These are phyloP conservation scores for Tetropium fuscum DNA, from an alignment of 2,888 invertebrate genomes.

Conservation along the genomic window DNA sequence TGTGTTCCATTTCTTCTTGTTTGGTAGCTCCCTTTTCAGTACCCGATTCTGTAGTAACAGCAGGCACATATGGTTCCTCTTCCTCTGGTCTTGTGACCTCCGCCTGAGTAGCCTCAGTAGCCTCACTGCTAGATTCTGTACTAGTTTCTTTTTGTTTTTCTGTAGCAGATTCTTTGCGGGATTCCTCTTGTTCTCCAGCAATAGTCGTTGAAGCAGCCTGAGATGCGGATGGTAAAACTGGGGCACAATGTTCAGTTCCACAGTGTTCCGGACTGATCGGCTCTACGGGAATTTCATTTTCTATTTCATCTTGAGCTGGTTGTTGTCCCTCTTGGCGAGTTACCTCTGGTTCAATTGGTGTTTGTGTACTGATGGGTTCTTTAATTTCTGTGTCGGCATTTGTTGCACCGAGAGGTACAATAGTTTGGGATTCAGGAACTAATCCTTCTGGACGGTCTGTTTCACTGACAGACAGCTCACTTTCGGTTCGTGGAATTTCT, in stretches of 20 bases:
- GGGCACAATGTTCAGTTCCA: slow-evolving; percentile 34
- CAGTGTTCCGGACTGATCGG: slow-evolving; percentile 34
- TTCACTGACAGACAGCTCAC: not conserved
- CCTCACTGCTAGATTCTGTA: no score
- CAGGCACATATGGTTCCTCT: no score
- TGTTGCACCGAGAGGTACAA: not conserved
- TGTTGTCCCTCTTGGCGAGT: slow-evolving; percentile 8
- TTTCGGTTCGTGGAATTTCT: not conserved
- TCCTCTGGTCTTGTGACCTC: no score
- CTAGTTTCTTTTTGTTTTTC: no score
- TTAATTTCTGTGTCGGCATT: not conserved
- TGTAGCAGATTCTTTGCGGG: no score
- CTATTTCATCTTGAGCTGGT: slow-evolving; percentile 17
- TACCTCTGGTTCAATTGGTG: not conserved
- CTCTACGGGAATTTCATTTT: slow-evolving; percentile 19
- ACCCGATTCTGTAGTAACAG: no score
- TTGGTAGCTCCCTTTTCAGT: no score
- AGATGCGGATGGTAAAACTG: slow-evolving; percentile 5
- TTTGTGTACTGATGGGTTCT: slow-evolving; percentile 4
- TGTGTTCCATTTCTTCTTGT: no score
- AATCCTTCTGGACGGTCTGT: not conserved
- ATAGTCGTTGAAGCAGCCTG: not conserved
- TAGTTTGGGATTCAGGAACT: not conserved
- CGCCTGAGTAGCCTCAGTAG: no score
- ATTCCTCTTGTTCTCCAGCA: no score